Base-by-base conservation (phyloP, 2,888 invertebrate species). In the Clepsis dumicolana region DNA sequence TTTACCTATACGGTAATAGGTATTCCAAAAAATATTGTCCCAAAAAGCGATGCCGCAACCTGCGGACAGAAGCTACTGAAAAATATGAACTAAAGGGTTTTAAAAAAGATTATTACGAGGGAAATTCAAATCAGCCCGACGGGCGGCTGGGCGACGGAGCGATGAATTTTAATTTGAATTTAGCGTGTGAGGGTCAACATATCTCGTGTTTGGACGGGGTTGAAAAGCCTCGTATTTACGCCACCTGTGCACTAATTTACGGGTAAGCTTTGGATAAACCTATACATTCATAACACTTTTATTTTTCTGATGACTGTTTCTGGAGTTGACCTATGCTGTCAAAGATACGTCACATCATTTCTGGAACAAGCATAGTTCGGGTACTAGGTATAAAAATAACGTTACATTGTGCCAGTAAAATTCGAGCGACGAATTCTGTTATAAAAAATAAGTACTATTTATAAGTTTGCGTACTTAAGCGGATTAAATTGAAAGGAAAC, bases 121-220 rank as follows among this genome's bases (percentile, higher is more conserved):
- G n/a, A 14, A 16, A 1, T 16, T 29, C 41, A 60, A 65, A 65
- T 65, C 38, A 32, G 57, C 32, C 57, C 64, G 25, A 24, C 48
- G 48, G 25, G 25, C 64, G 25, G 18, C 48, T 35, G 25, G 25
- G 25, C 35, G 32, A 4, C 27, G 27, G 41, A n/a, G 60, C 41
- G 24, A 60, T 65, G 65, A 65, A 65, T 60, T 60, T 65, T 60
- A 65, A 65, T 65, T 65, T 29, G 21, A 32, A 60, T 53, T 38
- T 35, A 29, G 38, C 21, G 12, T 7, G 59, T 3, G 12, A 12
- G 65, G 38, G 65, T 60, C 59, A 60, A 38, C 56, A 10, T n/a
- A n/a, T 27, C 35, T 14, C 2, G n/a, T 65, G 50, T 59, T 52
- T 59, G 27, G 14, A 12, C 38, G 21, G 29, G 48, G 48, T 24